Base-by-base conservation (phyloP, 2,797 vertebrate species). In the Serranus cabrilla region DNA sequence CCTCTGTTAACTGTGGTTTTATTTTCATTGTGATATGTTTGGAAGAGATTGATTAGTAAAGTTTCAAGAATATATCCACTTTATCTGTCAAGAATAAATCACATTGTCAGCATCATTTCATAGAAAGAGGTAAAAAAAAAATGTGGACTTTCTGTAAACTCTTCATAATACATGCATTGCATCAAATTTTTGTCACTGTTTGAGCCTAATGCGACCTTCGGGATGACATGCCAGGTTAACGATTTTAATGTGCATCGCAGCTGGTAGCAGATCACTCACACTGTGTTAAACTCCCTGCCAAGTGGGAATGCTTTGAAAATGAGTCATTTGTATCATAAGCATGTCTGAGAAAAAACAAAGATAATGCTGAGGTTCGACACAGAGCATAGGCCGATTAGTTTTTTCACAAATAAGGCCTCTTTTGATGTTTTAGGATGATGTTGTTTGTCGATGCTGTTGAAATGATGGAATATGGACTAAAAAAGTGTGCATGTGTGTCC, bases 291-390 rank as follows among this genome's bases (percentile, higher is more conserved):
- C 20, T 21, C 21, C 13, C 49, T 23, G 16, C 0, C 18, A 56
- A 63, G 34, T 34, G 11, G 42, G n/a, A 61, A 66, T 57, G 7
- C 16, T 42, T 18, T 45, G 13, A 45, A 63, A 65, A 56, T 40
- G 0, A 52, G 14, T 31, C 3, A 21, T 52, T 59, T 54, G 10
- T 7, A 25, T 16, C 17, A 51, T 23, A 11, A 12, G 20, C 13
- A 31, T 20, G 11, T 20, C 25, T n/a, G 12, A 12, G 27, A 47
- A 23, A 21, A 1, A 60, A 61, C 17, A 63, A 21, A 49, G 7
- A 7, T 13, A 1, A 47, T 56, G 25, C 18, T 5, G 0, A 25
- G 40, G 17, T 20, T 20, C 47, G n/a, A 16, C 3, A 18, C 9
- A 21, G 7, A 43, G 25, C 8, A 4, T 31, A 5, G 9, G 20